A percentile compares a stretch with the other conserved stretches of the same genome.
Conservation (phyloP, 1,140 invertebrate genomes). For the Cepaea nemoralis region DNA sequence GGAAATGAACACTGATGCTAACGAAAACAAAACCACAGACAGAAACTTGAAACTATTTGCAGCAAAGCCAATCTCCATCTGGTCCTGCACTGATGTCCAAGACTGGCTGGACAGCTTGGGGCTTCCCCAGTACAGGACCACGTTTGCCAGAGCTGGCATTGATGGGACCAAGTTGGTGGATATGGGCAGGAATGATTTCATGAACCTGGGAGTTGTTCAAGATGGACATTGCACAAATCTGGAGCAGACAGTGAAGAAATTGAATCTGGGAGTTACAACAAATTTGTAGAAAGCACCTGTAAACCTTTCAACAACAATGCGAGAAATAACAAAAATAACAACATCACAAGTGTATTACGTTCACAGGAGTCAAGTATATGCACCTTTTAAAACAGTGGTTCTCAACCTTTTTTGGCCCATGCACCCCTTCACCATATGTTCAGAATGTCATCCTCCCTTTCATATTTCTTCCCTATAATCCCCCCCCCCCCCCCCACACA, state of each 20-base stretch:
- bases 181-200: constrained; percentile 67
- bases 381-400: too few relatives aligned
- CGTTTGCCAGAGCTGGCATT: constrained; percentile 65
- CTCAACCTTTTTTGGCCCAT: too few relatives aligned
- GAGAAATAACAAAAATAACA: too few relatives aligned
- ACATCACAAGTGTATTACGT: too few relatives aligned
- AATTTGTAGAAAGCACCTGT: too few relatives aligned
- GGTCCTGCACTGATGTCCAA: constrained; percentile 68
- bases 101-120: constrained; percentile 69
- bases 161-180: constrained; percentile 65
- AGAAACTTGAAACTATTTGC: constrained; percentile 53
- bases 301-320: too few relatives aligned
- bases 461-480: too few relatives aligned
- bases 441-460: too few relatives aligned
- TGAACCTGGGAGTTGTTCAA: constrained; percentile 67
- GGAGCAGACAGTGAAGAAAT: constrained; percentile 69
- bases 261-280: constrained; percentile 22
- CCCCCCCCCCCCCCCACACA: too few relatives aligned
- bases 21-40: constrained; percentile 33
- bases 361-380: too few relatives aligned
- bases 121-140: constrained; percentile 64
- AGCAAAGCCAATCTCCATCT: constrained; percentile 60
- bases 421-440: too few relatives aligned
- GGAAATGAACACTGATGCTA: constrained; percentile 12
- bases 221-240: constrained; percentile 69